Percentiles rank a stretch among this genome's conserved stretches.
Conservation (phyloP, 2,888 invertebrate genomes). For the Drosophila seclusa region DNA sequence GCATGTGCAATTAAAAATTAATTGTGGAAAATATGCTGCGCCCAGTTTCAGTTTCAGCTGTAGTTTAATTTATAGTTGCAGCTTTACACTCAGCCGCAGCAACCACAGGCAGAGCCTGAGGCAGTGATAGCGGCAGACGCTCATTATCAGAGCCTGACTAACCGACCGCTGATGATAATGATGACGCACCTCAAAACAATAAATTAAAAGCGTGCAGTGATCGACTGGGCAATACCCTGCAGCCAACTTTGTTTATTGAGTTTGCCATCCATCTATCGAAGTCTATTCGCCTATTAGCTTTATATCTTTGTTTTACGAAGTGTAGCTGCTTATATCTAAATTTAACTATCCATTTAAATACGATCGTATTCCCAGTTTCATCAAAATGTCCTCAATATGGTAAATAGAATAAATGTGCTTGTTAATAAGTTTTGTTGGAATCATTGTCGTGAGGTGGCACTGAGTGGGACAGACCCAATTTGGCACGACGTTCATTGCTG, state of each 20-base stretch:
- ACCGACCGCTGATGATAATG: slow-evolving; percentile 17
- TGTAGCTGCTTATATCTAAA: not conserved
- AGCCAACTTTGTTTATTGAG: not conserved
- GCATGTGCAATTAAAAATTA: slow-evolving; percentile 66
- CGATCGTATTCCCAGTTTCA: not conserved
- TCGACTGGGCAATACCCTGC: not conserved
- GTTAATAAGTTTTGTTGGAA: slow-evolving; percentile 9
- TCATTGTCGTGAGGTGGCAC: slow-evolving; percentile 17
- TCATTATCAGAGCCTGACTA: slow-evolving; percentile 17
- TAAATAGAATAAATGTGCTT: not conserved
- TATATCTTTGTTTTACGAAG: not conserved
- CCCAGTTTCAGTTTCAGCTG: slow-evolving; percentile 7
- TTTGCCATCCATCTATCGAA: not conserved
- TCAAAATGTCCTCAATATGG: not conserved
- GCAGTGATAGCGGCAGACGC: not conserved
- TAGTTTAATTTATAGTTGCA: slow-evolving; percentile 5
- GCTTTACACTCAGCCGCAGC: not conserved
- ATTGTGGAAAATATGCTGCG: slow-evolving; percentile 38
- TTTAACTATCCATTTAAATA: not conserved
- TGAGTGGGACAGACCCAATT: slow-evolving; percentile 30
- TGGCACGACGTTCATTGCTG: slow-evolving; percentile 6
- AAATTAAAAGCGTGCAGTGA: not conserved
- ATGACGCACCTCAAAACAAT: not conserved
- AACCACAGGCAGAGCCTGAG: slow-evolving; percentile 1
- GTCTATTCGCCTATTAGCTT: not conserved